phyloP scores from a whole-genome alignment of 1,140 invertebrate species.

The Aporrectodea caliginosa region DNA sequence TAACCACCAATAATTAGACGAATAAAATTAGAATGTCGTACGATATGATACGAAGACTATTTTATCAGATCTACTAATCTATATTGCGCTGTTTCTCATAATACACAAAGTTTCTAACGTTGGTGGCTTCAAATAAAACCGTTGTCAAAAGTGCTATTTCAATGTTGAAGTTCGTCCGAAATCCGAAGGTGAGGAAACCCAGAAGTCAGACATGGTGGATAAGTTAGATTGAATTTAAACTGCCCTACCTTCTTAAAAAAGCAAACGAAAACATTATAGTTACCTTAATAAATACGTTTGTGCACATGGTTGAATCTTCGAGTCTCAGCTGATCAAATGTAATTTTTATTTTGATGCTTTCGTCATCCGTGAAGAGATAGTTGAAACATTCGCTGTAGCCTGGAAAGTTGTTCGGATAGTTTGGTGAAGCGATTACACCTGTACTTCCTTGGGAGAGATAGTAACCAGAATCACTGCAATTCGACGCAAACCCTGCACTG shows the following conservation, averaged over 20 bases:
- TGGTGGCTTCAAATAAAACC: background rate
- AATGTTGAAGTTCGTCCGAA: background rate
- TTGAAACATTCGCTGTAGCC: background rate
- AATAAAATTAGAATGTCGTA: too few relatives aligned
- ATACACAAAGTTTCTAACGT: background rate
- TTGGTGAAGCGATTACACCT: background rate
- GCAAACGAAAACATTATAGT: too few relatives aligned
- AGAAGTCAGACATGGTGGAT: too few relatives aligned
- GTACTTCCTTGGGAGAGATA: background rate
- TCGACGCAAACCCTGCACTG: background rate
- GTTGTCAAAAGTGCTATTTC: background rate
- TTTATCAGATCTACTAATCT: too few relatives aligned
- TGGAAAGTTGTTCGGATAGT: background rate
- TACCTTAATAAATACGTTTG: background rate
- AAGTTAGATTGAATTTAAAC: too few relatives aligned
- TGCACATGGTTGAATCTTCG: background rate
- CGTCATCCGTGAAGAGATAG: background rate
- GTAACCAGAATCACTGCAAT: background rate
- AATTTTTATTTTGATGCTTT: background rate
- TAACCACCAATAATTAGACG: too few relatives aligned
- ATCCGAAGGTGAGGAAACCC: background rate
- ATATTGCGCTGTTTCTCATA: too few relatives aligned
- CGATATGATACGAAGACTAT: too few relatives aligned
- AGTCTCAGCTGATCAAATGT: background rate
- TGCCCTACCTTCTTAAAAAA: too few relatives aligned